phyloP scores from a whole-genome alignment of 2,113 vertebrate species.

The Furnarius figulus region DNA sequence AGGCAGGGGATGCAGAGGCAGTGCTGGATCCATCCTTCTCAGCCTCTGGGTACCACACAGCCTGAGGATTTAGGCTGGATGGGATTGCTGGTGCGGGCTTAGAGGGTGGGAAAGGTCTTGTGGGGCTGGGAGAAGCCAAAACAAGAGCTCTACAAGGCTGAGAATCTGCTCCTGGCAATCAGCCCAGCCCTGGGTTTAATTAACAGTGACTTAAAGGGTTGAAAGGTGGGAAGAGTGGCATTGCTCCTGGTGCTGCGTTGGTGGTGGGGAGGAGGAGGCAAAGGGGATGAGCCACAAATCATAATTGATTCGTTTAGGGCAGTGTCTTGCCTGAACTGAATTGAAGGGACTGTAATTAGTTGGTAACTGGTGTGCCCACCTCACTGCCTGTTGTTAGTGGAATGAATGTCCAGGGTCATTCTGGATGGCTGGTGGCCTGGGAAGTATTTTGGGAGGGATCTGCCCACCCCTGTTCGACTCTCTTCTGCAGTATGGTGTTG shows the following conservation, averaged over 20 bases:
- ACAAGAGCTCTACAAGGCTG: background rate
- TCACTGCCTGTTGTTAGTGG: background rate
- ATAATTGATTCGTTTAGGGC: background rate
- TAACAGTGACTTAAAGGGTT: background rate
- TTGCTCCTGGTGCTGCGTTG: accelerated
- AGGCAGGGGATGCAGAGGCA: background rate
- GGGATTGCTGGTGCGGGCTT: background rate
- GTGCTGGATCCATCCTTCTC: background rate
- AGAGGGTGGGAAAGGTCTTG: background rate
- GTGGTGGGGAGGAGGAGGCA: background rate
- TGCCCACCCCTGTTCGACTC: background rate
- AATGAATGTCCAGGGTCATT: background rate
- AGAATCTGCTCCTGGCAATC: background rate
- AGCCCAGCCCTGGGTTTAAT: background rate
- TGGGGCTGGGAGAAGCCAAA: accelerated
- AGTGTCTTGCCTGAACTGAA: background rate
- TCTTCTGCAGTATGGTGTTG: background rate
- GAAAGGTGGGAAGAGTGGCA: background rate
- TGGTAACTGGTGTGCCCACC: background rate
- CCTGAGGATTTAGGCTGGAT: background rate
- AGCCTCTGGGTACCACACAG: background rate
- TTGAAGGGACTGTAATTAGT: background rate
- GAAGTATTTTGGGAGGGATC: background rate
- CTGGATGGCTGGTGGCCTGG: background rate
- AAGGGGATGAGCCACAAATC: background rate